Evolutionary conservation across 2,797 vertebrate genomes (phyloP), one percentile per base, ranked within the genome.

Genomic region (Natrix natrix): DNA sequence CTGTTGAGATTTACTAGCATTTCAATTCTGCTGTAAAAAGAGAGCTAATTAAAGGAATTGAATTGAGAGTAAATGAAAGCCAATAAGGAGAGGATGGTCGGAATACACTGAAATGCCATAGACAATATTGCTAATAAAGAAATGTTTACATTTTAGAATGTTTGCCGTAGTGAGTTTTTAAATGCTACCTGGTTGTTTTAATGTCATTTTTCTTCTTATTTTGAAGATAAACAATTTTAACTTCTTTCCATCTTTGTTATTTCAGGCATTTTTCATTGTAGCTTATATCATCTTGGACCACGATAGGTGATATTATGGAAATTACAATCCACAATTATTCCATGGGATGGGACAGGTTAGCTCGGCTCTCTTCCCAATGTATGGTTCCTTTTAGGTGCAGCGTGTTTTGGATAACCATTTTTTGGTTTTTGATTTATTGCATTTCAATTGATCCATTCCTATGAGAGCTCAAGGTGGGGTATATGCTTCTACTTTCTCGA

Each of bases 1-100:
- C 88, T 17, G 28, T 43, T 20, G 56, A 52, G 92, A 92, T 83
- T 83, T 83, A 83, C 78, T 54, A 61, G 57, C 32, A 86, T 90
- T 61, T 54, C 28, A 92, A 3, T 90, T 54, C 43, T 89, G 59
- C 89, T 92, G 43, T 86, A 78, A 52, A 52, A 74, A 43, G n/a
- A 28, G 43, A 60, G 13, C 66, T 89, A 74, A 52, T 92, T 89
- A 90, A 89, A 89, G 87, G 60, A 83, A 88, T 83, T 92, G 78
- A 78, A 92, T 48, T 57, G 78, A 60, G 69, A 89, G 13, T 24
- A 32, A 89, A 92, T 83, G 87, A 83, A 89, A 32, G 59, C 66
- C 4, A 43, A 83, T 61, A 83, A 61, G 57, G 43, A 26, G 32
- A 28, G 43, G 11, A 87, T 48, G 83, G 63, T 4, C n/a, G n/a